Evolutionary conservation across 1,140 invertebrate species (phyloP).

Genomic region (Condylostylus longicornis): DNA sequence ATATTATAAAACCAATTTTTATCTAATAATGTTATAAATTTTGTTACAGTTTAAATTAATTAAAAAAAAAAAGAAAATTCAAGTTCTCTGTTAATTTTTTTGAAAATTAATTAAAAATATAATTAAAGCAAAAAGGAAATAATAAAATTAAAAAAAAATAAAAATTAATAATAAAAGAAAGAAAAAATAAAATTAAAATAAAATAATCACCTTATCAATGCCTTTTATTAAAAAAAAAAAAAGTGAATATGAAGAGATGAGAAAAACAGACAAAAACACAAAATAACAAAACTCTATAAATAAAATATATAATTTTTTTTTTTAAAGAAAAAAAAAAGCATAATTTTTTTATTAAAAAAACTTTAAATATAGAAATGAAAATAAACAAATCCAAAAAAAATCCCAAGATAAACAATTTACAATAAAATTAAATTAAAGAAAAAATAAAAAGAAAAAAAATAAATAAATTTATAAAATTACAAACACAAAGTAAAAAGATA

Average conservation of each 20-base stretch:
- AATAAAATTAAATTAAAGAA: too few species aligned
- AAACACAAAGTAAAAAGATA: too few species aligned
- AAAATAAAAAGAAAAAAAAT: too few species aligned
- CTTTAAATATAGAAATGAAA: slow-evolving; percentile 4
- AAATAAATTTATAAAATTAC: too few species aligned
- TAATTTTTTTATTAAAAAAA: background rate
- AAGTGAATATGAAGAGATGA: too few species aligned
- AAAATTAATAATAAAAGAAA: slow-evolving; percentile 3
- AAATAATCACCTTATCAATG: too few species aligned
- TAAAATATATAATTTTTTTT: slow-evolving; percentile 15
- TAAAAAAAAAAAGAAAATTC: slow-evolving; percentile 3
- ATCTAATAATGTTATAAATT: too few species aligned
- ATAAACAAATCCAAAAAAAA: slow-evolving; percentile 9
- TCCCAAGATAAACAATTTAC: slow-evolving; percentile 10
- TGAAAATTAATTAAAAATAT: background rate
- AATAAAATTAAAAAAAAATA: slow-evolving; percentile 4
- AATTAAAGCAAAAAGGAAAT: background rate
- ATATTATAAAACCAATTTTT: too few species aligned
- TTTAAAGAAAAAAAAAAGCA: slow-evolving; percentile 14
- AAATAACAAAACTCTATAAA: slow-evolving; percentile 3
- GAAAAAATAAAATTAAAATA: too few species aligned
- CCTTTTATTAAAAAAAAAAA: too few species aligned
- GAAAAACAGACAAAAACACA: slow-evolving; percentile 4
- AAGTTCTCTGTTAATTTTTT: slow-evolving; percentile 2
- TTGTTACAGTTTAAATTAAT: background rate